Evolutionary conservation across 2,113 vertebrate genomes (phyloP).

Genomic region (Platichthys flesus): DNA sequence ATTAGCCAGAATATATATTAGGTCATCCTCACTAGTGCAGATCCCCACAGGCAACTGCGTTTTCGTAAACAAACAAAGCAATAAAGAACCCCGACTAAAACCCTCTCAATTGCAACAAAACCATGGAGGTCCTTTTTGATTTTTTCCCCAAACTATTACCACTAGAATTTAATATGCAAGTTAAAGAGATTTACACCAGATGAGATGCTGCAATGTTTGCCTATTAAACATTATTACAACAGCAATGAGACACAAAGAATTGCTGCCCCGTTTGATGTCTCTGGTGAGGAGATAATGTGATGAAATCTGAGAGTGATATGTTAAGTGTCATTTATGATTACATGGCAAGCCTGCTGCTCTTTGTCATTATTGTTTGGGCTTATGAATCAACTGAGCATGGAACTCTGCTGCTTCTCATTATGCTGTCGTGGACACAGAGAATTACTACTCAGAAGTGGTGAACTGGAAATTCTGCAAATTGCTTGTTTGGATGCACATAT

Average conservation of each 20-base stretch:
- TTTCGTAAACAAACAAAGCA: conserved; percentile 45
- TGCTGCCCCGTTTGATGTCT: conserved; percentile 18
- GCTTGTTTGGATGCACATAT: conserved; percentile 61
- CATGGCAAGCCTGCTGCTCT: conserved; percentile 19
- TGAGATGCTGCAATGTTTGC: not conserved
- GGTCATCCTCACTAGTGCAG: conserved; percentile 35
- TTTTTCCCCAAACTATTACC: not conserved
- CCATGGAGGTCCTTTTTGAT: conserved; percentile 10
- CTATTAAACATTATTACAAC: conserved; percentile 13
- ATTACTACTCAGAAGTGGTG: conserved; percentile 46
- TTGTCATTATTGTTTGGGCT: conserved; percentile 42
- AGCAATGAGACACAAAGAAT: conserved; percentile 21
- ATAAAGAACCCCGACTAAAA: conserved; percentile 16
- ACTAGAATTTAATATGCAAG: conserved; percentile 4
- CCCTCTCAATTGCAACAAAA: conserved; percentile 35
- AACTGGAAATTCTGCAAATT: conserved; percentile 64
- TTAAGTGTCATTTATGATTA: conserved; percentile 45
- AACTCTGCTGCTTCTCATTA: conserved; percentile 49
- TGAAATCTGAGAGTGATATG: conserved; percentile 38
- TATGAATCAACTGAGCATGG: conserved; percentile 41
- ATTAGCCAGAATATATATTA: conserved; percentile 57
- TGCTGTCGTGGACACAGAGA: conserved; percentile 42
- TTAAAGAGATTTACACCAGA: conserved; percentile 37
- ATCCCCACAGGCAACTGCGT: conserved; percentile 38
- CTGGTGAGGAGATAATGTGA: conserved; percentile 29